Conservation (phyloP, 1,140 invertebrate species). For the Onthophagus taurus region DNA sequence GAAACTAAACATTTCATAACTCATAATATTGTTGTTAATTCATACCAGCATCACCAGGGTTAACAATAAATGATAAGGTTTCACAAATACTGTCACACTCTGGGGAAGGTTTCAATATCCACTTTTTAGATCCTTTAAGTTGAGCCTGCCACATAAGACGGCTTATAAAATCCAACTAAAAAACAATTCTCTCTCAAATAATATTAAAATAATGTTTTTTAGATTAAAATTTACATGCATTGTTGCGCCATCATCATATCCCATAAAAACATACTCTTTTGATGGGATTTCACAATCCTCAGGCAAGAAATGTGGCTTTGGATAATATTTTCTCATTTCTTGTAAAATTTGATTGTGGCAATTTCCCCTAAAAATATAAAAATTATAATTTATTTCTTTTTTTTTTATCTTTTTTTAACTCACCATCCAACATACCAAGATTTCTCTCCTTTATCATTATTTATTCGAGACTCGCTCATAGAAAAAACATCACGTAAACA, state of each 20-base stretch:
- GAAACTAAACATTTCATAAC: not conserved
- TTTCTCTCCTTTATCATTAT: constrained; percentile 48
- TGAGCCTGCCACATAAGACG: constrained; percentile 92
- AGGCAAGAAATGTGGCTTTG: constrained; percentile 79
- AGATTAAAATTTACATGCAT: constrained; percentile 74
- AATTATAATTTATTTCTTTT: not conserved
- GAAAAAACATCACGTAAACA: constrained; percentile 68
- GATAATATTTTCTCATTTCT: constrained; percentile 68
- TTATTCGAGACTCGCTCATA: constrained; percentile 57
- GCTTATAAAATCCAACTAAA: constrained; percentile 82
- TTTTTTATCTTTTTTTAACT: constrained; percentile 32
- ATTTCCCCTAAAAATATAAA: constrained; percentile 58
- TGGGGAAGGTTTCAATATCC: constrained; percentile 75
- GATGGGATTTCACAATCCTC: constrained; percentile 77
- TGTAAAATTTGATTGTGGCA: constrained; percentile 71
- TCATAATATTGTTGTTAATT: constrained; percentile 18
- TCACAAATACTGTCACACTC: constrained; percentile 78
- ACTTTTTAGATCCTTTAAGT: constrained; percentile 75
- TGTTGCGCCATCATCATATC: constrained; percentile 81
- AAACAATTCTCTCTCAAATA: constrained; percentile 21
- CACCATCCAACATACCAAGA: constrained; percentile 92
- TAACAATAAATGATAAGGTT: constrained; percentile 64
- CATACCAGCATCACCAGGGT: constrained; percentile 79
- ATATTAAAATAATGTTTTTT: not conserved
- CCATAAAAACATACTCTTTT: constrained; percentile 90